Base-by-base conservation (phyloP, 2,888 invertebrate species). In the Tenthredo livida region DNA sequence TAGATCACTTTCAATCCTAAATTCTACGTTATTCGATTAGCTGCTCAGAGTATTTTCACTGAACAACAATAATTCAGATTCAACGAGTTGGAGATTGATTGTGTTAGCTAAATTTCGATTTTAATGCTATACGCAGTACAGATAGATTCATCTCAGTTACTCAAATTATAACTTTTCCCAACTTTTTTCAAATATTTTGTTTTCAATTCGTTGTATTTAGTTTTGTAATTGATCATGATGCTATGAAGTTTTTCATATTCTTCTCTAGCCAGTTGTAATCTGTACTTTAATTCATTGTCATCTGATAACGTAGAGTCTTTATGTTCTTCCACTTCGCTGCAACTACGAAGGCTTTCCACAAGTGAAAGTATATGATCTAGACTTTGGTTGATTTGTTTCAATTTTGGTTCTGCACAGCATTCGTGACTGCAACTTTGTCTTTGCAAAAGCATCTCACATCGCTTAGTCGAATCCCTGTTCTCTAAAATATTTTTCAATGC, bases 171-270 rank as follows among this genome's bases (percentile, higher is more conserved):
- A 33, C n/a, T 54, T 77, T 33, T 77, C 2, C 17, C 77, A 29
- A 37, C 21, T 61, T 58, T 80, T 29, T 80, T 33, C 58, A 40
- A 9, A 40, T 61, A 80, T 40, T 61, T 80, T 58, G 37, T 21
- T 80, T 80, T 80, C 25, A 80, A 61, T 9, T 40, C 40, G 15
- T 61, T 61, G 50, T 80, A 80, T 61, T 80, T 80, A 21, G 80
- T 80, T 25, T 37, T 58, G 61, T 80, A 80, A n/a, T 4, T 40
- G 1, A 40, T 29, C 80, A 80, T 80, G 15, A 40, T 17, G 50
- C 12, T 40, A n/a, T 40, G 37, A 80, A 80, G 80, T 80, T 58
- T 80, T 40, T 80, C 61, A 40, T 80, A 80, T 61, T 80, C 80
- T 7, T 80, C 21, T 12, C 40, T 17, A 61, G 80, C 80, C 61